Evolutionary conservation across 2,888 invertebrate species (phyloP).

Genomic region (Drosophila paramelanica): DNA sequence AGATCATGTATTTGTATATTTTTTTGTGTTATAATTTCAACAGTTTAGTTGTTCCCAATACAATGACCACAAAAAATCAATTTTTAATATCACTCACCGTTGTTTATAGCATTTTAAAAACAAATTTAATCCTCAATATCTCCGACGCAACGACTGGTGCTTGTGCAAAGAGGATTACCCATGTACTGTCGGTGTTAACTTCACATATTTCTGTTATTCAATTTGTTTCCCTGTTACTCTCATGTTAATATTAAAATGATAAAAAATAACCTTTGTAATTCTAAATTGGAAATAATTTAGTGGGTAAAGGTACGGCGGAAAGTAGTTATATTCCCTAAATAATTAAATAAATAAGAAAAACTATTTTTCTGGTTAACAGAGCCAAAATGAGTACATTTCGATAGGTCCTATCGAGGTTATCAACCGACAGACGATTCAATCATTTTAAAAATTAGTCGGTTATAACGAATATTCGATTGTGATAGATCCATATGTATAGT

Average conservation of each 20-base stretch:
- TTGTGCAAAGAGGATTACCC: conserved; percentile 44
- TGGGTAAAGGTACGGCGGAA: not conserved
- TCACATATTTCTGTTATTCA: conserved; percentile 25
- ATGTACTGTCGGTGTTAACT: conserved; percentile 38
- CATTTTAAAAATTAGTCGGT: too few relatives aligned
- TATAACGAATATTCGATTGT: too few relatives aligned
- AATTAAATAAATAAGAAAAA: not conserved
- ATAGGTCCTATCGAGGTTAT: too few relatives aligned
- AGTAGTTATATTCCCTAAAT: not conserved
- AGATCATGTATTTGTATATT: conserved; percentile 4
- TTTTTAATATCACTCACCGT: conserved; percentile 40
- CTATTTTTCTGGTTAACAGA: not conserved
- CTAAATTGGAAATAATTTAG: not conserved
- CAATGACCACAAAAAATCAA: conserved; percentile 4
- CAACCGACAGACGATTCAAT: too few relatives aligned
- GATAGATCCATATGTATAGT: too few relatives aligned
- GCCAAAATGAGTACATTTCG: conserved; percentile 3
- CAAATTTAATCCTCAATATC: conserved; percentile 25
- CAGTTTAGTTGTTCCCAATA: conserved; percentile 1
- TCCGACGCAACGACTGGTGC: conserved; percentile 37
- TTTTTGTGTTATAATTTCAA: not conserved
- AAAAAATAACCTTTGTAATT: not conserved
- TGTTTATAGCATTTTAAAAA: conserved; percentile 45
- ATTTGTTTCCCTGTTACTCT: conserved; percentile 9
- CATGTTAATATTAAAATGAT: conserved; percentile 1